Conservation (phyloP, 2,797 vertebrate genomes). For the Neostethus bicornis region DNA sequence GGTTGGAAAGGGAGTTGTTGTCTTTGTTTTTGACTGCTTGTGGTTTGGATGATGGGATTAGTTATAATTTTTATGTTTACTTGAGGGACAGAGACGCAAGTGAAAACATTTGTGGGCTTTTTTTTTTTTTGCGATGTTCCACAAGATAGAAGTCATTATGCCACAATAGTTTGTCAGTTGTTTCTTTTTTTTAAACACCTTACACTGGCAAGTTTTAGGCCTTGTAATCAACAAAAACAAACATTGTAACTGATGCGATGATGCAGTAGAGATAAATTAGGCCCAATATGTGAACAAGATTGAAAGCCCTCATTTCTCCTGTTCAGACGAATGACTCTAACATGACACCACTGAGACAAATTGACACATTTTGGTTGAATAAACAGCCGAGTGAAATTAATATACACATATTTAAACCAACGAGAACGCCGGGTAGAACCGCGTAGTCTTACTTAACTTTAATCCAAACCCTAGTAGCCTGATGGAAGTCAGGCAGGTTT, state of each 20-base stretch:
- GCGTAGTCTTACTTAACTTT: constrained; percentile 52
- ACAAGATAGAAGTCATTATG: constrained; percentile 28
- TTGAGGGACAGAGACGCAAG: constrained; percentile 21
- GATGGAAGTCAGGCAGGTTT: constrained; percentile 80
- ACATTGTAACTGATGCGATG: neutral
- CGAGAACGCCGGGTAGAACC: constrained; percentile 55
- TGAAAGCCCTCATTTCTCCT: constrained; percentile 24
- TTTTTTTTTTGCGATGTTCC: constrained; percentile 30
- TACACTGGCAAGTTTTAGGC: constrained; percentile 25
- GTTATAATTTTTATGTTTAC: constrained; percentile 57
- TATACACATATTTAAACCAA: constrained; percentile 42
- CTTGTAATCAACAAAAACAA: constrained; percentile 18
- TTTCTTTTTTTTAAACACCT: too few species aligned
- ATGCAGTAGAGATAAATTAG: neutral
- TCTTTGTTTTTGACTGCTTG: constrained; percentile 61
- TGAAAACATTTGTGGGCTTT: constrained; percentile 37
- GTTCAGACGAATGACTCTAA: constrained; percentile 29
- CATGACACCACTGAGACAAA: constrained; percentile 20
- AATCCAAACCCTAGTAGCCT: constrained; percentile 69
- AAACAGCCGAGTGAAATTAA: constrained; percentile 36
- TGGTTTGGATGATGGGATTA: constrained; percentile 62
- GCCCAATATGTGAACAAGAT: constrained; percentile 6
- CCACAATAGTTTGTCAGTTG: too few species aligned
- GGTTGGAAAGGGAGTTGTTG: constrained; percentile 54
- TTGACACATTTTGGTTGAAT: constrained; percentile 35